Evolutionary conservation across 2,113 vertebrate species (phyloP).

Genomic region (Gnathonemus longibarbis): DNA sequence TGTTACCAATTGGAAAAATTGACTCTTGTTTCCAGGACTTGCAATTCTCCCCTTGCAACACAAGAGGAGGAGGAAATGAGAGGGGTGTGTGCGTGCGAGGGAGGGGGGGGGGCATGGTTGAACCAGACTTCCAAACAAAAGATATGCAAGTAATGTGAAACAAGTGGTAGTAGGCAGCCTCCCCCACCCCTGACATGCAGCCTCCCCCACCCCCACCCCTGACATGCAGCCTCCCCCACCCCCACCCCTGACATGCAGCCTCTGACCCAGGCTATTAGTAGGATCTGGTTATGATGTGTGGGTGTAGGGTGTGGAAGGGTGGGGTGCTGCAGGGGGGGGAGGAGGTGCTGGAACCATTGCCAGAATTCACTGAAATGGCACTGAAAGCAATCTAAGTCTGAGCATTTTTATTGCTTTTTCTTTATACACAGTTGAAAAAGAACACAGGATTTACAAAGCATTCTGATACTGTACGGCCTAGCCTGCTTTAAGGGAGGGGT

Average conservation of each 20-base stretch:
- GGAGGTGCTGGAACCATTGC: not conserved
- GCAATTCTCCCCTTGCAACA: not conserved
- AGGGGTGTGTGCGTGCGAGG: not conserved
- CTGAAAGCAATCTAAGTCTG: not conserved
- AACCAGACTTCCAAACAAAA: not conserved
- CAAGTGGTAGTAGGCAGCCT: not conserved
- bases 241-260: not conserved
- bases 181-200: not conserved
- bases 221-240: not conserved
- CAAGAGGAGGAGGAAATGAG: not conserved
- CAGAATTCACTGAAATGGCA: not conserved
- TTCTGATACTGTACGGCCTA: not conserved
- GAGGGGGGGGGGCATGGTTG: not conserved
- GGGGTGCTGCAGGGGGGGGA: no score
- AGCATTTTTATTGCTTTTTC: not conserved
- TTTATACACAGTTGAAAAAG: not conserved
- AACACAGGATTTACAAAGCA: not conserved
- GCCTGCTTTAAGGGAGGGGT: not conserved
- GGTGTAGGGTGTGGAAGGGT: not conserved
- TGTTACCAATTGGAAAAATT: slow-evolving; percentile 15
- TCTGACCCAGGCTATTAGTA: not conserved
- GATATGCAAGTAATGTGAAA: not conserved
- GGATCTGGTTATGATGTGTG: not conserved
- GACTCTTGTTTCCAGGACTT: not conserved
- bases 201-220: not conserved